Percentiles rank a stretch among this genome's conserved stretches.
phyloP scores from a whole-genome alignment of 1,140 invertebrate species.

The Mycetomoellerius zeteki region DNA sequence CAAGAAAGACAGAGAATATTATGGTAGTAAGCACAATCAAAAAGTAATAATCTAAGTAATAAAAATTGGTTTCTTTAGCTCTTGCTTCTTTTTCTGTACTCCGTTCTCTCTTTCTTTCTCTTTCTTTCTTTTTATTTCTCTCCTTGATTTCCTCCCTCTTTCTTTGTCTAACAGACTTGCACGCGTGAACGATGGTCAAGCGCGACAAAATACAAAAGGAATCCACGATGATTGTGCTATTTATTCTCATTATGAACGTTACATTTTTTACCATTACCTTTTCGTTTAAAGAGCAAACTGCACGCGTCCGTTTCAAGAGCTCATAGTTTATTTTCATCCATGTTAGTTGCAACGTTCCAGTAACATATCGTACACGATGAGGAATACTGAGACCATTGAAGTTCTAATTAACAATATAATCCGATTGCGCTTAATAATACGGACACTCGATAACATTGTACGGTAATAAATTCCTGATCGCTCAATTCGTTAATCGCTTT shows the following conservation, averaged over 20 bases:
- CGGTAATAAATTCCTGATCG: slow-evolving; percentile 43
- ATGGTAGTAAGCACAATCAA: no score
- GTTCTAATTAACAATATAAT: slow-evolving; percentile 39
- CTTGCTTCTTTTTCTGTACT: not conserved
- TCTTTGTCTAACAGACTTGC: not conserved
- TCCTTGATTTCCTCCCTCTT: not conserved
- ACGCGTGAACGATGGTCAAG: not conserved
- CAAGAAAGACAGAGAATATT: no score
- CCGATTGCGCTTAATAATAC: slow-evolving; percentile 30
- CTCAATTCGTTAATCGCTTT: slow-evolving; percentile 42
- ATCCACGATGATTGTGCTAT: slow-evolving; percentile 29
- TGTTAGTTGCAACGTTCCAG: not conserved
- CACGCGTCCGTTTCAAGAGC: not conserved
- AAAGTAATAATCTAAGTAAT: not conserved
- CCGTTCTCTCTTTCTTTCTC: not conserved
- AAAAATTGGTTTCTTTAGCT: slow-evolving; percentile 9
- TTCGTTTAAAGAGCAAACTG: slow-evolving; percentile 28
- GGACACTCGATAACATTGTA: slow-evolving; percentile 34
- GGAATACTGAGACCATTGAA: not conserved
- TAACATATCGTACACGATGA: not conserved
- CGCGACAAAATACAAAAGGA: slow-evolving; percentile 35
- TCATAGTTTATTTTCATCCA: not conserved
- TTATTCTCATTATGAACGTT: slow-evolving; percentile 35
- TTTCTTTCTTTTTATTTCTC: not conserved
- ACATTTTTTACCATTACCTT: not conserved